Evolutionary conservation across 2,888 invertebrate genomes (phyloP), one percentile per base, ranked within the genome.

Genomic region (Ceratothoa steindachneri): DNA sequence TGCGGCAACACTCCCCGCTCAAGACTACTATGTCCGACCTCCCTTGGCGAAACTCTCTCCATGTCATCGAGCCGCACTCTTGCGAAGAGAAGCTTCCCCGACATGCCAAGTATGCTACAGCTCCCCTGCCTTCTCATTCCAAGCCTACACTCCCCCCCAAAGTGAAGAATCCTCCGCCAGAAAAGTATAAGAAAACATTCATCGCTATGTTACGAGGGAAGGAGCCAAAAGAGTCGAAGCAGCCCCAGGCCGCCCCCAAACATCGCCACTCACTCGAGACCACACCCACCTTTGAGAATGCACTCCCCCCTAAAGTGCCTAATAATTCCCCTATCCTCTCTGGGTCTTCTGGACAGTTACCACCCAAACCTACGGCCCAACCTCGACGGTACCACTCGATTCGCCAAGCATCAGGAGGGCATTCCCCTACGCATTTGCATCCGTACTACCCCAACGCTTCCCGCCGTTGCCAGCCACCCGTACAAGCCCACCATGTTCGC

Each of bases 151-250:
- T 72, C 72, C 73, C 73, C n/a, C 72, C 75, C 22, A 78, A 78
- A 64, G 31, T 55, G 0, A 73, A 71, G 64, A 72, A 75, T 24
- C 69, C 73, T 5, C 73, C 78, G 1, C 75, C 71, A 30, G 66
- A 75, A 41, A 53, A 75, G 7, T 78, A 75, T 70, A 75, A 75
- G 65, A 78, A 78, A 52, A 78, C 78, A 9, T 78, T 78, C 60
- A 78, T 78, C 12, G 78, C 75, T 31, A 75, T 78, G 72, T 30
- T 78, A 12, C 70, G 69, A 22, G 73, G 73, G 29, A 69, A 30
- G 41, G 68, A 69, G 12, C 22, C 28, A 2, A 68, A 31, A 27
- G 53, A 72, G 22, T 12, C 9, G 12, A 29, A 28, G 15, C 19
- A 51, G 3, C 53, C 55, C 19, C 69, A 41, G 15, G 24, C 52